Evolutionary conservation across 1,140 invertebrate genomes (phyloP).

Genomic region (Cydia amplana): DNA sequence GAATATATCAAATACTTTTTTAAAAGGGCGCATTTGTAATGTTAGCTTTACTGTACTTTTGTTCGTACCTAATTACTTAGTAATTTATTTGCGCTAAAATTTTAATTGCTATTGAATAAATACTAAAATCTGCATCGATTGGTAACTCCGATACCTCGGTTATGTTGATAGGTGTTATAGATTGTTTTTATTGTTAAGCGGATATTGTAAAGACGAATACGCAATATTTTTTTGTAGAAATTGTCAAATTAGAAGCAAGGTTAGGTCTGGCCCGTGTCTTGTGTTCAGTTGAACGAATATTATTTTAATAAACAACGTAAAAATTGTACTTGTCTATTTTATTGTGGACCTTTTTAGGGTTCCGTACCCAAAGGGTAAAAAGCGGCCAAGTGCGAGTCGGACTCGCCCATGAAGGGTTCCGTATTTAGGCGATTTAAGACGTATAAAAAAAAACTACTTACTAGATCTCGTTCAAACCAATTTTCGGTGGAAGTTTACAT

Average conservation of each 20-base stretch:
- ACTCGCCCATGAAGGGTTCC: too few species aligned
- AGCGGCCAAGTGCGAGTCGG: too few species aligned
- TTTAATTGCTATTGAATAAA: not conserved
- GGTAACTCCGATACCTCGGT: constrained; percentile 60
- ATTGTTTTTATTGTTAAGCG: constrained; percentile 79
- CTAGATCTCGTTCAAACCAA: too few species aligned
- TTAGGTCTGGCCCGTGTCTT: constrained; percentile 76
- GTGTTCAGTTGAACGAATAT: constrained; percentile 79
- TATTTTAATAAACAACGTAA: constrained; percentile 79
- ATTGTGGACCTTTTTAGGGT: constrained; percentile 40
- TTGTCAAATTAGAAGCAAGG: constrained; percentile 75
- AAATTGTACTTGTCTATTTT: constrained; percentile 63
- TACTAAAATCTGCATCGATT: constrained; percentile 35
- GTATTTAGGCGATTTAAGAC: too few species aligned
- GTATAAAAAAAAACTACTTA: too few species aligned
- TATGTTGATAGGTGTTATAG: constrained; percentile 79
- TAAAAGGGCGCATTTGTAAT: too few species aligned
- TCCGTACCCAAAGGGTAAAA: too few species aligned
- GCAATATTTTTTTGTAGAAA: constrained; percentile 64
- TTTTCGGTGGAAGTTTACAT: too few species aligned
- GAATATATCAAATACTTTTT: too few species aligned
- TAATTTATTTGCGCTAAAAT: too few species aligned
- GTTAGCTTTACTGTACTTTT: too few species aligned
- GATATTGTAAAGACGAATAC: constrained; percentile 57
- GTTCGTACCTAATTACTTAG: too few species aligned